Evolutionary conservation across 2,113 vertebrate species (phyloP).

Genomic region (Macaca nemestrina): DNA sequence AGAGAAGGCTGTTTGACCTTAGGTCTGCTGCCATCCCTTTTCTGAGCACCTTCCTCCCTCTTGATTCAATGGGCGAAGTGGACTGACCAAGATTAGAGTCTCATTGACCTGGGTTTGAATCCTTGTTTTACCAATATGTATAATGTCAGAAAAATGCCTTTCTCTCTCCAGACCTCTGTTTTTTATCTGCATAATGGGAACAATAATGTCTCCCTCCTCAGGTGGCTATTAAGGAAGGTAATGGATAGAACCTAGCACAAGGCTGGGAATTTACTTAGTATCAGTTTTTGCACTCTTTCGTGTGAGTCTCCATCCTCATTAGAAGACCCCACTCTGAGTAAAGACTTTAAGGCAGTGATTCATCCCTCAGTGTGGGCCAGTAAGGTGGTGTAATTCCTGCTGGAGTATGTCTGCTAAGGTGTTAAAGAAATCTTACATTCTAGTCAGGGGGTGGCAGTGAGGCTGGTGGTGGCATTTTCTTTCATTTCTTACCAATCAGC

Average conservation of each 20-base stretch:
- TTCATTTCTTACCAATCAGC: conserved; percentile 31
- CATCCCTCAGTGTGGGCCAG: background rate
- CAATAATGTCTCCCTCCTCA: background rate
- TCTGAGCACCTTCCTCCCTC: background rate
- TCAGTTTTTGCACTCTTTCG: background rate
- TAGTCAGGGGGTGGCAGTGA: background rate
- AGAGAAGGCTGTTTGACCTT: background rate
- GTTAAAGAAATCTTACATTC: conserved; percentile 21
- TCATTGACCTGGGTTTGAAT: background rate
- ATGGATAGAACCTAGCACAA: background rate
- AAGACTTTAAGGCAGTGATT: background rate
- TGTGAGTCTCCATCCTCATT: background rate
- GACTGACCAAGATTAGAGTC: rapidly evolving
- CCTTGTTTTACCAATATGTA: background rate
- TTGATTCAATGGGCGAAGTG: background rate
- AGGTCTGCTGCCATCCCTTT: no score
- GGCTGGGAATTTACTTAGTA: no score
- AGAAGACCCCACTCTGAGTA: background rate
- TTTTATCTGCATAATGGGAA: background rate
- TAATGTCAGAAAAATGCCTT: background rate
- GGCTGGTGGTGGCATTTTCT: background rate
- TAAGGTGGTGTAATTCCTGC: background rate
- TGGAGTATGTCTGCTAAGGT: background rate
- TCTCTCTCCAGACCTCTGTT: conserved; percentile 12
- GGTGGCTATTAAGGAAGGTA: background rate